Conservation (phyloP, 2,888 invertebrate species). For the Oscheius sp. region DNA sequence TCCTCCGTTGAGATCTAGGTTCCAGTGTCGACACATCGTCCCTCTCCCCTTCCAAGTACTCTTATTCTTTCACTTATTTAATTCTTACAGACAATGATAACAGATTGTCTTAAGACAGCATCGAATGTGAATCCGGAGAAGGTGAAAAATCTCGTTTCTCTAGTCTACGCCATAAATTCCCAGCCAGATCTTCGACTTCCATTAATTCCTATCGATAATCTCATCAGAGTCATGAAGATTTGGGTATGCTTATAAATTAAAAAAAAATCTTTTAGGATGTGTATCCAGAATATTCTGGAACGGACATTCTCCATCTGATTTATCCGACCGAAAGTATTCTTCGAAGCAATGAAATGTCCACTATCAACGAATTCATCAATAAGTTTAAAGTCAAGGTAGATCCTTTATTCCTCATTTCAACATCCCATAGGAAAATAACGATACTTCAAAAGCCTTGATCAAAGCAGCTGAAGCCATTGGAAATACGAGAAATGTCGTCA, state of each 20-base stretch:
- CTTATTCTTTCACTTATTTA: too few species aligned
- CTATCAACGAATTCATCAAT: slow-evolving; percentile 74
- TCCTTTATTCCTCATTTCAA: not conserved
- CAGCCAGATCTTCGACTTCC: slow-evolving; percentile 77
- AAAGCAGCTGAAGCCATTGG: not conserved
- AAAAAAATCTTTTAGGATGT: slow-evolving; percentile 76
- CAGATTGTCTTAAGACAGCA: slow-evolving; percentile 70
- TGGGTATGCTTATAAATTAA: slow-evolving; percentile 45
- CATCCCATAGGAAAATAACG: not conserved
- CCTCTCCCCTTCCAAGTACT: slow-evolving; percentile 74
- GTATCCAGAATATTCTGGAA: slow-evolving; percentile 78
- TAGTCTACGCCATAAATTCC: slow-evolving; percentile 80
- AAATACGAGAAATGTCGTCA: not conserved
- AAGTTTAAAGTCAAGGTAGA: slow-evolving; percentile 48
- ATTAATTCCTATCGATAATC: slow-evolving; percentile 83
- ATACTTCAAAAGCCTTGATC: not conserved
- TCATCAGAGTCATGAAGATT: slow-evolving; percentile 43
- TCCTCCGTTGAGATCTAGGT: slow-evolving; percentile 87
- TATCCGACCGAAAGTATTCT: slow-evolving; percentile 87
- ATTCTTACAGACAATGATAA: slow-evolving; percentile 64
- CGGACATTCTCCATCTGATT: slow-evolving; percentile 80
- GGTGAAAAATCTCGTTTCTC: slow-evolving; percentile 79
- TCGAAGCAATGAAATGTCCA: slow-evolving; percentile 80
- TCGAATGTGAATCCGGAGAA: slow-evolving; percentile 75
- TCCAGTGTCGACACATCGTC: slow-evolving; percentile 86